phyloP scores from a whole-genome alignment of 2,888 invertebrate genomes.

The Xiphydria camelus region DNA sequence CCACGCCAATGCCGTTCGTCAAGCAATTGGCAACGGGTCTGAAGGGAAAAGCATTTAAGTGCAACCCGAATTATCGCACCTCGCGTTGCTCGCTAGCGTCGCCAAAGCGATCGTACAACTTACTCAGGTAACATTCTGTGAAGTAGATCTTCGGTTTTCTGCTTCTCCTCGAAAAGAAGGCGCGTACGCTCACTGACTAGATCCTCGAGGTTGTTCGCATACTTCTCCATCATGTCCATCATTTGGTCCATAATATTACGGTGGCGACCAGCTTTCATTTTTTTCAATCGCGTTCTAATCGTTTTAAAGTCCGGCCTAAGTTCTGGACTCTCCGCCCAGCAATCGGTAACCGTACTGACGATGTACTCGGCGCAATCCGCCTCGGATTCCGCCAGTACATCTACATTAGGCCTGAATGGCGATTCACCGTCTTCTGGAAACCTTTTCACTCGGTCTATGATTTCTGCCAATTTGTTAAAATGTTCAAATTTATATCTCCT shows the following conservation, averaged over 20 bases:
- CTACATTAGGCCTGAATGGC: slow-evolving; percentile 79
- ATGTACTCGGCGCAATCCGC: slow-evolving; percentile 81
- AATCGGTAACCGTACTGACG: slow-evolving; percentile 79
- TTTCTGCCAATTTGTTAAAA: slow-evolving; percentile 63
- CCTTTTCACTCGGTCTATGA: slow-evolving; percentile 80
- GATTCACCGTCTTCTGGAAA: slow-evolving; percentile 69
- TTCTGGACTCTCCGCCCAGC: slow-evolving; percentile 88
- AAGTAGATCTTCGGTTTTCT: slow-evolving; percentile 89
- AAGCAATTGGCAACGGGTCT: slow-evolving; percentile 86
- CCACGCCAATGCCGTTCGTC: slow-evolving; percentile 85
- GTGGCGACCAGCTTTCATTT: slow-evolving; percentile 86
- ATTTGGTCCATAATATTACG: slow-evolving; percentile 95
- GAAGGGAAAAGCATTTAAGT: slow-evolving; percentile 40
- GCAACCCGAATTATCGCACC: too few species aligned
- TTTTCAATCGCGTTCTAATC: slow-evolving; percentile 79
- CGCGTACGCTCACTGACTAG: slow-evolving; percentile 90
- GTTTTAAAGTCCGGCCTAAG: slow-evolving; percentile 81
- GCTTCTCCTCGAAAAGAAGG: slow-evolving; percentile 87
- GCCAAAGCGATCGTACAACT: slow-evolving; percentile 42
- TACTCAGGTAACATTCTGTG: slow-evolving; percentile 93
- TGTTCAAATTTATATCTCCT: not conserved
- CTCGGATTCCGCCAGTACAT: slow-evolving; percentile 71
- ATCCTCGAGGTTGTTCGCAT: slow-evolving; percentile 92
- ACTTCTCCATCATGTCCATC: slow-evolving; percentile 98
- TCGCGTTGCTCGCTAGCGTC: too few species aligned